Evolutionary conservation across 2,113 vertebrate species (phyloP), one percentile per base, ranked within the genome.

Genomic region (Geococcyx californianus): DNA sequence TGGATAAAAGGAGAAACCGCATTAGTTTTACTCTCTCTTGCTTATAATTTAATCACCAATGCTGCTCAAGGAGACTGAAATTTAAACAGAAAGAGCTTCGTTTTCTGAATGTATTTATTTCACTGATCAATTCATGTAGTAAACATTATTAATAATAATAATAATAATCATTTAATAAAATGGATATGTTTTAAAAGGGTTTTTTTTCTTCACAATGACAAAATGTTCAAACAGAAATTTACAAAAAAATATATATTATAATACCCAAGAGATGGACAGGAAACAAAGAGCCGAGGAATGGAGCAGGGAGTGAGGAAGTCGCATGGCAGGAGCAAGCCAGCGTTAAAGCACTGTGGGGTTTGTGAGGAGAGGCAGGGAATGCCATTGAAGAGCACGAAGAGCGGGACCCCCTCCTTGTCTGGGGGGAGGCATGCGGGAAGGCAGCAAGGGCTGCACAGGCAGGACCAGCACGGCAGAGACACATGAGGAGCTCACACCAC

Each of bases 101-200:
- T 10, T 63, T 76, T 89, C 87, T 89, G 10, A 81, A 90, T 60
- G 45, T 89, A 89, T 97, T 97, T 97, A 97, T 96, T 97, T 95
- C 96, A 97, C 89, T 94, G 95, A 97, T 96, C 96, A 95, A 94
- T 97, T 96, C 95, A 96, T 95, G 94, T 96, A 97, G 96, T 97
- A 97, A 97, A 97, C 96, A 97, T 97, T 96, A 49, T 94, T 97
- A 96, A 74, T 87, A 91, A 84, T 67, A 94, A 89, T 90, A 93
- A 96, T 86, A 95, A 95, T 95, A 87, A 91, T 97, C 92, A 96
- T 96, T 96, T 97, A 96, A 97, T 97, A 97, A 97, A 97, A 97
- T 89, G 79, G 96, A 93, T 95, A 96, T 92, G 92, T 95, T 97
- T 93, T 96, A 84, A 95, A 97, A 96, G 91, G 95, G 2, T 77